Conservation (phyloP, 2,888 invertebrate species). For the Ophraella communa region DNA sequence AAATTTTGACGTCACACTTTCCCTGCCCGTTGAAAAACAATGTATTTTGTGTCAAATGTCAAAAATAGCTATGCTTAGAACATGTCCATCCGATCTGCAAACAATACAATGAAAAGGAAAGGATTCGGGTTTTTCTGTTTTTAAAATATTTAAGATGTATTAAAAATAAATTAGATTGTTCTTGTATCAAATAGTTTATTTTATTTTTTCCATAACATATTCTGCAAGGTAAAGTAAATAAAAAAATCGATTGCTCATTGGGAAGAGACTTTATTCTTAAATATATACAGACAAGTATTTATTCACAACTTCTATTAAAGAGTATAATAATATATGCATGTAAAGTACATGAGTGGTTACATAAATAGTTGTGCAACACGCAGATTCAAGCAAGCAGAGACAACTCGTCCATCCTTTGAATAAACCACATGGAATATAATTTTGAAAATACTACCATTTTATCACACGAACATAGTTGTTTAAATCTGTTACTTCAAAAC, state of each 20-base stretch:
- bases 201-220: too few relatives aligned
- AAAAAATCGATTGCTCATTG: not conserved
- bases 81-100: too few relatives aligned
- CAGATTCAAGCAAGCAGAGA: constrained; percentile 43
- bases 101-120: too few relatives aligned
- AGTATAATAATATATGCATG: constrained; percentile 44
- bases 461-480: not conserved
- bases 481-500: not conserved
- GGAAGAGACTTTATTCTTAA: constrained; percentile 42
- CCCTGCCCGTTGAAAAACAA: too few relatives aligned
- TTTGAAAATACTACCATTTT: too few relatives aligned
- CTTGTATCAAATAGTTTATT: too few relatives aligned
- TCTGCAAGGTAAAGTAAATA: not conserved
- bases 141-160: too few relatives aligned
- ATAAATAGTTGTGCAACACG: constrained; percentile 62
- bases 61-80: too few relatives aligned
- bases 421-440: not conserved
- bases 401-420: constrained; percentile 8
- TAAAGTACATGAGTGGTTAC: constrained; percentile 56
- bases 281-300: constrained; percentile 51
- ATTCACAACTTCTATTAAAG: constrained; percentile 50
- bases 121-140: too few relatives aligned
- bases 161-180: too few relatives aligned
- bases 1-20: too few relatives aligned
- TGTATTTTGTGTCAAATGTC: too few relatives aligned